Evolutionary conservation across 2,888 invertebrate species (phyloP).

Genomic region (Tanytarsus gracilentus): DNA sequence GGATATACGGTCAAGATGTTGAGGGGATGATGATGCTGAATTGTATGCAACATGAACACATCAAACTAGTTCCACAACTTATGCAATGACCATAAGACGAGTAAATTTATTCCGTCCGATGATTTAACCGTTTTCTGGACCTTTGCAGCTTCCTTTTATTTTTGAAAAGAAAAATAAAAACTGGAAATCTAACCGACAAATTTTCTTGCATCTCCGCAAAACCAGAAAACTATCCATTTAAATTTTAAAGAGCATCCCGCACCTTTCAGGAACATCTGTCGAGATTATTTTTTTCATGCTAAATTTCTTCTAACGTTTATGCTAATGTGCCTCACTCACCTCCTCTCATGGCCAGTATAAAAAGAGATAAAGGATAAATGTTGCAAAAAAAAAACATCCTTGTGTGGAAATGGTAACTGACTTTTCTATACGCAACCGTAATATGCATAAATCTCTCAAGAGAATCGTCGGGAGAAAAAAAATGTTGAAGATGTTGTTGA

Average conservation of each 20-base stretch:
- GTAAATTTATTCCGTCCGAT: background rate
- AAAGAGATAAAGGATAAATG: too few species aligned
- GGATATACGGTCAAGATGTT: too few species aligned
- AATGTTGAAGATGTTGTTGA: too few species aligned
- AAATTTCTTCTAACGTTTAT: conserved; percentile 3
- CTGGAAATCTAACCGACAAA: background rate
- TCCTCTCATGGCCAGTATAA: background rate
- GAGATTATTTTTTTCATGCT: background rate
- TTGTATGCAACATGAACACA: too few species aligned
- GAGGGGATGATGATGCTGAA: too few species aligned
- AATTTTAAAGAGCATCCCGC: conserved; percentile 5
- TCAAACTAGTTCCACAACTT: too few species aligned
- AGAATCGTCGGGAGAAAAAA: too few species aligned
- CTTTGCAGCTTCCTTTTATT: background rate
- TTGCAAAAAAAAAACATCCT: too few species aligned
- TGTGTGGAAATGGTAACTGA: background rate
- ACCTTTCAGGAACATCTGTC: background rate
- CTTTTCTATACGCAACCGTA: too few species aligned
- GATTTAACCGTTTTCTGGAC: background rate
- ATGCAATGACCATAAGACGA: background rate
- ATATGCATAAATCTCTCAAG: too few species aligned
- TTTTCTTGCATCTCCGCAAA: too few species aligned
- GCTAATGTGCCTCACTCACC: background rate
- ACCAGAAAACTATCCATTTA: background rate
- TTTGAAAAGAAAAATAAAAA: background rate